Percentiles rank a stretch among this genome's conserved stretches.
These are phyloP conservation scores for Podarcis cretensis DNA, from an alignment of 2,113 vertebrate genomes.

Conservation along the genomic window DNA sequence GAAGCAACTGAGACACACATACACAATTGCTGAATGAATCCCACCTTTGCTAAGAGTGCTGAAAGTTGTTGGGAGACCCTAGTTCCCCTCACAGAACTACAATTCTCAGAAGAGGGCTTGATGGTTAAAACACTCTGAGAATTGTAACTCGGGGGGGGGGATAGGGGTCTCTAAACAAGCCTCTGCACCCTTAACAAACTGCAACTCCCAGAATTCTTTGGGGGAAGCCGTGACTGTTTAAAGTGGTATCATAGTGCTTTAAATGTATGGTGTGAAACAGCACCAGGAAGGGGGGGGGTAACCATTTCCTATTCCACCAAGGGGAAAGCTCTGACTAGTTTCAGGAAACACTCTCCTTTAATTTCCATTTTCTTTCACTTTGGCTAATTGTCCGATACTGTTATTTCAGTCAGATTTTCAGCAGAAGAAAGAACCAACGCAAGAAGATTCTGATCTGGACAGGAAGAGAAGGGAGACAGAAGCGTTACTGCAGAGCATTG, in stretches of 20 bases:
- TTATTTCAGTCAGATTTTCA: constrained; percentile 85
- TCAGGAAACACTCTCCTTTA: not conserved
- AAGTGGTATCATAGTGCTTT: no score
- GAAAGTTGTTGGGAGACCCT: no score
- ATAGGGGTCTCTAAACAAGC: no score
- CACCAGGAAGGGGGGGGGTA: no score
- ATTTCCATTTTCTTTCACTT: not conserved
- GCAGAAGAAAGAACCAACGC: constrained; percentile 88
- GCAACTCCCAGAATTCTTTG: no score
- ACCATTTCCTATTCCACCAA: not conserved
- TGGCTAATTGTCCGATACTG: not conserved
- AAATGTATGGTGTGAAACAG: no score
- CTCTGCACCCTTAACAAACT: no score
- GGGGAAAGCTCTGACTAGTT: not conserved
- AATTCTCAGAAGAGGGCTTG: no score
- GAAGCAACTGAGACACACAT: not conserved
- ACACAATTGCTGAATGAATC: not conserved
- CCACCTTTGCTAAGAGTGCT: no score
- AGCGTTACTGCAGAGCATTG: constrained; percentile 95
- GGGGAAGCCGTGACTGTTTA: no score
- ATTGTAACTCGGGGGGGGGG: no score
- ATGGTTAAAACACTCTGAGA: no score
- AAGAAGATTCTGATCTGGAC: constrained; percentile 93
- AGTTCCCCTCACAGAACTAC: not conserved
- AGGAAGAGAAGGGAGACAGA: constrained; percentile 96